Conservation (phyloP, 2,888 invertebrate species). For the Muschampia plurimacula region DNA sequence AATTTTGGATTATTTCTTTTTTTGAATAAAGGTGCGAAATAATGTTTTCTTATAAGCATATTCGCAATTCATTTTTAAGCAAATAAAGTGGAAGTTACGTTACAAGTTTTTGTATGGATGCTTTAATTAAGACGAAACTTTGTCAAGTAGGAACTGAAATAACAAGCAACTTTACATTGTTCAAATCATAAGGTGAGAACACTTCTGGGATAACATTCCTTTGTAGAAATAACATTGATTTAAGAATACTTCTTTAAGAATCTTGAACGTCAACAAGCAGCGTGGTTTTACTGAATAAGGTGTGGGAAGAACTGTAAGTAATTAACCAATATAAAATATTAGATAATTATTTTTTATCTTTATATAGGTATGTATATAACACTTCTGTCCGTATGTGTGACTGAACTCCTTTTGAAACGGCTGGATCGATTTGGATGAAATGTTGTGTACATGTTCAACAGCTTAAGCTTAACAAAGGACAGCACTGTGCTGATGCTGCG, state of each 20-base stretch:
- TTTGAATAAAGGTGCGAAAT: no score
- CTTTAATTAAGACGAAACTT: not conserved
- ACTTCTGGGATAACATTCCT: not conserved
- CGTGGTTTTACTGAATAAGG: not conserved
- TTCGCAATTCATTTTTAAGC: not conserved
- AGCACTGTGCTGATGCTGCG: no score
- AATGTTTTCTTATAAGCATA: slow-evolving; percentile 48
- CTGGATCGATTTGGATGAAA: no score
- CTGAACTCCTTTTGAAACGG: no score
- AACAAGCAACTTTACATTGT: not conserved
- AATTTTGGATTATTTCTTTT: no score
- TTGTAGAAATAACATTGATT: not conserved
- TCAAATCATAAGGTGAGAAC: not conserved
- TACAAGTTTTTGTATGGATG: not conserved
- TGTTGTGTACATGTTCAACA: no score
- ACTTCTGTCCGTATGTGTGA: no score
- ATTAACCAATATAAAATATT: no score
- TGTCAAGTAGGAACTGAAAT: not conserved
- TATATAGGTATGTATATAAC: no score
- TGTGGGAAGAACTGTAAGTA: not conserved
- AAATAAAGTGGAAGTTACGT: not conserved
- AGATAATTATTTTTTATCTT: no score
- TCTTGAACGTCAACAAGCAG: not conserved
- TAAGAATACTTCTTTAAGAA: not conserved
- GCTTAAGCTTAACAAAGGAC: no score